A percentile compares a stretch with the other conserved stretches of the same genome.
Evolutionary conservation across 2,888 invertebrate genomes (phyloP).

Genomic region (Archips xylosteana): DNA sequence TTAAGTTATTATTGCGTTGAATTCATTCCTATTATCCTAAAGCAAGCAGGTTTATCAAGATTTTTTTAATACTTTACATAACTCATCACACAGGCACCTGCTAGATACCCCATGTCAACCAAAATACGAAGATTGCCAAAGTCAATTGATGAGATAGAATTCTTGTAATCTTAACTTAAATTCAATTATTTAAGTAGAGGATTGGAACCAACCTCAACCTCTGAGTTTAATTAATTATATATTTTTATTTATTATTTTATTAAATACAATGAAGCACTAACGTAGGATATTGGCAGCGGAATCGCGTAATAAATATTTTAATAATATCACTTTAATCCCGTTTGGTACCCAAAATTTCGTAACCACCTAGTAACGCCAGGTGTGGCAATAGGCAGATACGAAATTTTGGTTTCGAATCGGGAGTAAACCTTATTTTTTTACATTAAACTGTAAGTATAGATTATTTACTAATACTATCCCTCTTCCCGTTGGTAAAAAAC

Average conservation of each 20-base stretch:
- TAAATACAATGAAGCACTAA: neutral
- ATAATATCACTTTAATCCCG: too few species aligned
- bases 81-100: neutral
- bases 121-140: too few species aligned
- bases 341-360: too few species aligned
- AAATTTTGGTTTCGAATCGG: too few species aligned
- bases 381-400: too few species aligned
- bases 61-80: neutral
- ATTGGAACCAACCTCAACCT: too few species aligned
- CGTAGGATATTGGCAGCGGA: neutral
- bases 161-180: neutral
- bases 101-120: too few species aligned
- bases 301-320: neutral
- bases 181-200: neutral
- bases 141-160: too few species aligned
- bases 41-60: neutral
- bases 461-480: neutral
- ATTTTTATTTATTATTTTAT: too few species aligned
- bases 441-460: neutral
- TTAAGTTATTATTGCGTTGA: slow-evolving; percentile 36
- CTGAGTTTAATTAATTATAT: too few species aligned
- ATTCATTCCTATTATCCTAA: slow-evolving; percentile 38
- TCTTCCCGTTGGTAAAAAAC: neutral
- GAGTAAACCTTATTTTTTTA: neutral
- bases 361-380: too few species aligned